Conservation (phyloP, 2,113 vertebrate species). For the Crotalus horridus region DNA sequence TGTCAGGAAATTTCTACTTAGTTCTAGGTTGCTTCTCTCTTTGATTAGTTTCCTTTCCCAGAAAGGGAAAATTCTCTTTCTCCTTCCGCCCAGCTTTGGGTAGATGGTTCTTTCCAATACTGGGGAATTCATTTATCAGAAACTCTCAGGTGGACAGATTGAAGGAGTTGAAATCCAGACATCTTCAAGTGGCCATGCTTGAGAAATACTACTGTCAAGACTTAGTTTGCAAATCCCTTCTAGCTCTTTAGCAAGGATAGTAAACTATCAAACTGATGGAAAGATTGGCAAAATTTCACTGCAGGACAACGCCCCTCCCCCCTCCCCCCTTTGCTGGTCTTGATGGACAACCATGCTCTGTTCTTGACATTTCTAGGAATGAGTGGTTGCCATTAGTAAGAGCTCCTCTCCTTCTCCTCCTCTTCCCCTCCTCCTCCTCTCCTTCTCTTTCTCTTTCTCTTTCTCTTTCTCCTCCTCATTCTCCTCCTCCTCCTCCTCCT, state of each 20-base stretch:
- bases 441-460: neutral
- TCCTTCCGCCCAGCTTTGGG: neutral
- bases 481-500: too few relatives aligned
- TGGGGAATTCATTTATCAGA: neutral
- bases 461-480: neutral
- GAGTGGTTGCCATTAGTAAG: neutral
- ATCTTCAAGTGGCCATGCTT: neutral
- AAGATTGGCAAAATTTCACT: neutral
- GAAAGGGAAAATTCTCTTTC: neutral
- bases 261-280: neutral
- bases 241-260: neutral
- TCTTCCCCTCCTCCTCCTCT: too few relatives aligned
- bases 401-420: neutral
- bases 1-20: neutral
- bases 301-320: neutral
- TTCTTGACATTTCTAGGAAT: neutral
- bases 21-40: neutral
- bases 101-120: neutral
- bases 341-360: neutral
- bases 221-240: neutral
- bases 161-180: neutral
- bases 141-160: neutral
- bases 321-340: neutral
- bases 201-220: neutral
- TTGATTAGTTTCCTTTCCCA: neutral